Conservation (phyloP, 1,140 invertebrate species). For the Drosophila paulistorum region DNA sequence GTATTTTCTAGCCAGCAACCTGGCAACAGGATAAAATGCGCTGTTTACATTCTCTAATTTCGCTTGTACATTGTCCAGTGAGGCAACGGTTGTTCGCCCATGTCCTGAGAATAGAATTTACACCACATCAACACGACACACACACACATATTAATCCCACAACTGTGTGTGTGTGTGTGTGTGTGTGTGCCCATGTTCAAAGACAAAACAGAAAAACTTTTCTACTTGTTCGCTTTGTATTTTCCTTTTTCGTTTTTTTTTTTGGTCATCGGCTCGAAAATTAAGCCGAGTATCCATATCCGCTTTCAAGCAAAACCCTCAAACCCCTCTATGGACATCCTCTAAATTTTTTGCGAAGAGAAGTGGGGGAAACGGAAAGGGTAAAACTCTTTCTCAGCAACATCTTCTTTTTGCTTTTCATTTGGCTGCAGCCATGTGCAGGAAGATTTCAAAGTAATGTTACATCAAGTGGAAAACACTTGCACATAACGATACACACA, state of each 20-base stretch:
- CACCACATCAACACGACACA: neutral
- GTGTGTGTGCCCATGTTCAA: neutral
- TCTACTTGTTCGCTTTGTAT: conserved; percentile 1
- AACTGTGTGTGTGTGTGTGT: neutral
- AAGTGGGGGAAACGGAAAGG: conserved; percentile 18
- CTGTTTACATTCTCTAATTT: conserved; percentile 82
- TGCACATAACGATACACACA: conserved; percentile 47
- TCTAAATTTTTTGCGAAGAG: neutral
- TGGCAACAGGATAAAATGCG: conserved; percentile 75
- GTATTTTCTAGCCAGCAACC: conserved; percentile 50
- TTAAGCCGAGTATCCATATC: conserved; percentile 71
- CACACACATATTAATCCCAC: neutral
- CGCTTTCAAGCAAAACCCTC: conserved; percentile 34
- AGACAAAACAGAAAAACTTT: conserved; percentile 14
- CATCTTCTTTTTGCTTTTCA: conserved; percentile 80
- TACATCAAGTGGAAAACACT: conserved; percentile 81
- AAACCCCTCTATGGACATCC: neutral
- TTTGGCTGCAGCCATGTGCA: conserved; percentile 50
- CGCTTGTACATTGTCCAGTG: conserved; percentile 80
- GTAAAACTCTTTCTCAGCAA: conserved; percentile 20
- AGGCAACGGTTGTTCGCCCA: conserved; percentile 60
- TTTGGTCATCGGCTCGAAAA: conserved; percentile 67
- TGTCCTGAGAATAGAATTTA: conserved; percentile 32
- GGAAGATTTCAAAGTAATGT: conserved; percentile 81
- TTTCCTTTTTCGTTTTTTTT: neutral